Percentiles rank a stretch among this genome's conserved stretches.
Conservation (phyloP, 2,888 invertebrate species). For the Xestia rhomboidea region DNA sequence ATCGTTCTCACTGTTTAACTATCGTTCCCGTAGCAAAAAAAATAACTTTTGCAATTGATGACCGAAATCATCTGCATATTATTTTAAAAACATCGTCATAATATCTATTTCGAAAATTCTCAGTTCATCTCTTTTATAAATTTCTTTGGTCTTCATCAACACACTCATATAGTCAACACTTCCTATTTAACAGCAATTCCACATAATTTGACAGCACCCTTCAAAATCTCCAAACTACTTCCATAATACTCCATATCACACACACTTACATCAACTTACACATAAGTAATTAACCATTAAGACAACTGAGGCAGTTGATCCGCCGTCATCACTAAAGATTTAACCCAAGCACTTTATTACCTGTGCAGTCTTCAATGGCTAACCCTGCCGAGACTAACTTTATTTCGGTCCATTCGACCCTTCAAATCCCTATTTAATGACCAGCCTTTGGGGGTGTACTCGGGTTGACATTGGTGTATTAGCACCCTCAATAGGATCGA, state of each 20-base stretch:
- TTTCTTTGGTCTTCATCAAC: too few relatives aligned
- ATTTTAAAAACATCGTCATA: too few relatives aligned
- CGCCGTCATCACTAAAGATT: conserved; percentile 73
- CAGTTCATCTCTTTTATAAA: too few relatives aligned
- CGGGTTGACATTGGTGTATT: conserved; percentile 65
- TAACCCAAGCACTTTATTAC: conserved; percentile 83
- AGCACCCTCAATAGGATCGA: conserved; percentile 25
- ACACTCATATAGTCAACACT: too few relatives aligned
- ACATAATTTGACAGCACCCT: conserved; percentile 28
- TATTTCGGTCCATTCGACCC: conserved; percentile 88
- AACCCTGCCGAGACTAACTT: conserved; percentile 82
- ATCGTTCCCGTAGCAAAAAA: too few relatives aligned
- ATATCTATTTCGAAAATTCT: too few relatives aligned
- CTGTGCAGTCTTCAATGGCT: conserved; percentile 79
- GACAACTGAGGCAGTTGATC: conserved; percentile 65
- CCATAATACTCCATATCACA: conserved; percentile 34
- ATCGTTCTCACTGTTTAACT: too few relatives aligned
- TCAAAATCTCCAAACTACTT: conserved; percentile 28
- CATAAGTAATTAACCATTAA: conserved; percentile 64
- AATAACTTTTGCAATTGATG: too few relatives aligned
- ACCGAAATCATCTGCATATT: too few relatives aligned
- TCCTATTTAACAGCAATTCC: neutral
- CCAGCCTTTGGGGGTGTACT: conserved; percentile 75
- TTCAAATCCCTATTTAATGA: conserved; percentile 90
- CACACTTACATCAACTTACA: conserved; percentile 55